A percentile compares a stretch with the other conserved stretches of the same genome.
Conservation (phyloP, 1,140 invertebrate genomes). For the Cotesia glomerata region DNA sequence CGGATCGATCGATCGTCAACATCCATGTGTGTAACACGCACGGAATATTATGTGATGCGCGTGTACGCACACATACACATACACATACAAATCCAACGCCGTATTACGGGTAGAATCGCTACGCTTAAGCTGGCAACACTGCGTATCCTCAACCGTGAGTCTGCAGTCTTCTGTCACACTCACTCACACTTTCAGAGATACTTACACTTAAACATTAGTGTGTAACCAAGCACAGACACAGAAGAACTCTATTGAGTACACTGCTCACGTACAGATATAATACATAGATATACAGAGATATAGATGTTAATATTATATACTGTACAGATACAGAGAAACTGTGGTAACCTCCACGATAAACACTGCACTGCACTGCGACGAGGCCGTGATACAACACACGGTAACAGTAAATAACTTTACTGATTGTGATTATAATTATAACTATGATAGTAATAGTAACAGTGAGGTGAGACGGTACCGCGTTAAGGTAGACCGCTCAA, state of each 20-base stretch:
- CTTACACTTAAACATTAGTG: neutral
- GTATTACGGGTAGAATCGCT: neutral
- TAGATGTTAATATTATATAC: neutral
- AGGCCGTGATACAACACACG: conserved; percentile 11
- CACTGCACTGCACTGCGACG: conserved; percentile 28
- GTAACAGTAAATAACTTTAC: conserved; percentile 12
- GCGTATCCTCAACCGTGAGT: conserved; percentile 35
- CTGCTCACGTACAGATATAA: neutral
- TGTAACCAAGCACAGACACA: neutral
- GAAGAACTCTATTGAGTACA: conserved; percentile 3
- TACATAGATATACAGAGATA: neutral
- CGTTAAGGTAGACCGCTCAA: conserved; percentile 4
- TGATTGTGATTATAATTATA: too few relatives aligned
- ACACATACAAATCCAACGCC: neutral
- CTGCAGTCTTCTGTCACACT: conserved; percentile 47
- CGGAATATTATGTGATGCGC: conserved; percentile 12
- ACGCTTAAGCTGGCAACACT: conserved; percentile 34
- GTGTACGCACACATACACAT: conserved; percentile 29
- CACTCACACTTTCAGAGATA: conserved; percentile 20
- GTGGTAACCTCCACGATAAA: conserved; percentile 17
- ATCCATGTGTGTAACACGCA: conserved; percentile 31
- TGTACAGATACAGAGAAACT: neutral
- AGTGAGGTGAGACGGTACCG: neutral
- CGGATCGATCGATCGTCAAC: conserved; percentile 36
- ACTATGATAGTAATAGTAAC: too few relatives aligned